Percentiles rank a stretch among this genome's conserved stretches.
These are phyloP conservation scores for Galaxea fascicularis DNA, from an alignment of 92 coral and sea anemone species.

Conservation along the genomic window DNA sequence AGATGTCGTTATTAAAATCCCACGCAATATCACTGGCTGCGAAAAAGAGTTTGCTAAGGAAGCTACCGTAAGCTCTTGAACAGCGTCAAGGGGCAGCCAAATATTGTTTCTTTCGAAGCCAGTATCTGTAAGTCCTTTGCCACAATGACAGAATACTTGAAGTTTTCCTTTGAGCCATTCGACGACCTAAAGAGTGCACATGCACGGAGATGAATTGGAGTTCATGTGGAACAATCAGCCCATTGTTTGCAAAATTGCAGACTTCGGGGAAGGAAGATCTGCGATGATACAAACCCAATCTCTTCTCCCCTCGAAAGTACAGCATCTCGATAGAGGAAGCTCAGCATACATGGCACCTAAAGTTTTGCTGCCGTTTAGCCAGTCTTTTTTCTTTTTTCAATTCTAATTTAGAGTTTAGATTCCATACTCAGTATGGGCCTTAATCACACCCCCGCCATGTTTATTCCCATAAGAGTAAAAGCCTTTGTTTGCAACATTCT, in stretches of 20 bases:
- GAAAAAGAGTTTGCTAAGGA: slow-evolving; percentile 40
- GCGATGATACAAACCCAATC: slow-evolving; percentile 35
- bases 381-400: too few species aligned
- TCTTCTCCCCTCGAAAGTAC: slow-evolving; percentile 33
- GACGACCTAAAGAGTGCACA: slow-evolving; percentile 17
- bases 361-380: slow-evolving; percentile 45
- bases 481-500: too few species aligned
- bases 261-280: slow-evolving; percentile 37
- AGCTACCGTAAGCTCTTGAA: slow-evolving; percentile 44
- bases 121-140: slow-evolving; percentile 35
- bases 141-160: slow-evolving; percentile 21
- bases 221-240: slow-evolving; percentile 28
- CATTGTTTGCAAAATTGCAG: slow-evolving; percentile 49
- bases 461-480: too few species aligned
- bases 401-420: too few species aligned
- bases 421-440: too few species aligned
- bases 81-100: slow-evolving; percentile 37
- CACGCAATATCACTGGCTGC: slow-evolving; percentile 26
- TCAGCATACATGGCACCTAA: slow-evolving; percentile 52
- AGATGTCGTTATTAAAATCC: slow-evolving; percentile 33
- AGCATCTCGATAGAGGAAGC: slow-evolving; percentile 36
- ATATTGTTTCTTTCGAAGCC: slow-evolving; percentile 42
- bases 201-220: slow-evolving; percentile 36
- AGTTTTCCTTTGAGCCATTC: slow-evolving; percentile 44
- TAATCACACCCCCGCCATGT: too few species aligned